These are phyloP conservation scores for Dasypogon diadema DNA, from an alignment of 2,888 invertebrate species.

Conservation along the genomic window DNA sequence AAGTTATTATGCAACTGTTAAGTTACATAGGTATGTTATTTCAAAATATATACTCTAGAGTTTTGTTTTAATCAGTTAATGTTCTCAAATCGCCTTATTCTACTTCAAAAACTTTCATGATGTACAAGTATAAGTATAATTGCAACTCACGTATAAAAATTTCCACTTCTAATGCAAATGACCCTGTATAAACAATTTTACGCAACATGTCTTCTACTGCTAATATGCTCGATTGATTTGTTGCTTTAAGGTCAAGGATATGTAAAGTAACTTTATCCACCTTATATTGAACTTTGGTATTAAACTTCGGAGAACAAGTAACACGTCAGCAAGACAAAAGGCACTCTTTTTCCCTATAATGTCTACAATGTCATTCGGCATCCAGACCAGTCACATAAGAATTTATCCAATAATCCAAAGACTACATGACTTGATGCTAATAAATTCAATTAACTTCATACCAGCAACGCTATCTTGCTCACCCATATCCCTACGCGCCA, in stretches of 20 bases:
- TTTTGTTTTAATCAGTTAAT: slow-evolving; percentile 15
- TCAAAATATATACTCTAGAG: no score
- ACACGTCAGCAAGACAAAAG: neutral
- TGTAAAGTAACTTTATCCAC: slow-evolving; percentile 18
- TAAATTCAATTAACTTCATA: slow-evolving; percentile 55
- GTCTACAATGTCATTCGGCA: neutral
- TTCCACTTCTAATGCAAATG: slow-evolving; percentile 14
- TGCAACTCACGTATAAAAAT: neutral
- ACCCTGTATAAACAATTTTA: slow-evolving; percentile 30
- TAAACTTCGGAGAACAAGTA: slow-evolving; percentile 27
- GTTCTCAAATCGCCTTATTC: neutral
- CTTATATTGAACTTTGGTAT: slow-evolving; percentile 32
- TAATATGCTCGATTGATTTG: neutral
- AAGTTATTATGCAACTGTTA: no score
- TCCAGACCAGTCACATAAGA: slow-evolving; percentile 1
- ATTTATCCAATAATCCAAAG: slow-evolving; percentile 53
- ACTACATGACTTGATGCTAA: slow-evolving; percentile 52
- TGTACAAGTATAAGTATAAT: neutral
- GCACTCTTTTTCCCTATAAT: neutral
- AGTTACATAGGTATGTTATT: no score
- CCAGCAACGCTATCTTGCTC: slow-evolving; percentile 39
- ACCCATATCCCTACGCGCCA: slow-evolving; percentile 23
- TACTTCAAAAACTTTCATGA: neutral
- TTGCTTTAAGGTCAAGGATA: slow-evolving; percentile 7
- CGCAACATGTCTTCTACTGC: slow-evolving; percentile 20